Conservation (phyloP, 2,888 invertebrate species). For the Monopis laevigella region DNA sequence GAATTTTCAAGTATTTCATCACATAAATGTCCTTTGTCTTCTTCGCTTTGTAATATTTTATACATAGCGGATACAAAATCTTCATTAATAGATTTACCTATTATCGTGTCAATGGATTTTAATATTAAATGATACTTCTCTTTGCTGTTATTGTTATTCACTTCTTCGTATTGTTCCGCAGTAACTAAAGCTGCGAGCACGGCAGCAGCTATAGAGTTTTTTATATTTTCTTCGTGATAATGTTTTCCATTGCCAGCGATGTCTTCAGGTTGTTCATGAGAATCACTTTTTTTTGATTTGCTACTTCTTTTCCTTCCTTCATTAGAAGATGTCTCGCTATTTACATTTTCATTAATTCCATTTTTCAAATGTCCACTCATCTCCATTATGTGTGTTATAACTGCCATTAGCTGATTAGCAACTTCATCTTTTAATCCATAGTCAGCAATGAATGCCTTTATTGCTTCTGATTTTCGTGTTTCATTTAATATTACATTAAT, state of each 20-base stretch:
- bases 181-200: conserved; percentile 60
- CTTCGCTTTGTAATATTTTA: conserved; percentile 57
- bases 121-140: conserved; percentile 59
- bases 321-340: conserved; percentile 27
- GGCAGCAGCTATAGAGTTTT: conserved; percentile 62
- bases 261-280: conserved; percentile 27
- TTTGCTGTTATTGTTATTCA: conserved; percentile 56
- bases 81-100: conserved; percentile 57
- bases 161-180: conserved; percentile 58
- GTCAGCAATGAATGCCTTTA: conserved; percentile 57
- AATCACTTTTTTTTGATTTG: conserved; percentile 34
- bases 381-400: conserved; percentile 58
- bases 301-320: conserved; percentile 39
- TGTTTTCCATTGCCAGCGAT: conserved; percentile 33
- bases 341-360: conserved; percentile 40
- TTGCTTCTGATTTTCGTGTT: conserved; percentile 54
- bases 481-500: conserved; percentile 67
- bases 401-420: conserved; percentile 61
- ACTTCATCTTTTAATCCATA: conserved; percentile 60
- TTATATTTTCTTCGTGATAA: conserved; percentile 57
- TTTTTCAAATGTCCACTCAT: conserved; percentile 59
- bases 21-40: conserved; percentile 52
- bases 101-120: conserved; percentile 59
- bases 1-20: conserved; percentile 60
- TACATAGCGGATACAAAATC: conserved; percentile 58